phyloP scores from a whole-genome alignment of 2,888 invertebrate species.

The Pandemis cinnamomeana region DNA sequence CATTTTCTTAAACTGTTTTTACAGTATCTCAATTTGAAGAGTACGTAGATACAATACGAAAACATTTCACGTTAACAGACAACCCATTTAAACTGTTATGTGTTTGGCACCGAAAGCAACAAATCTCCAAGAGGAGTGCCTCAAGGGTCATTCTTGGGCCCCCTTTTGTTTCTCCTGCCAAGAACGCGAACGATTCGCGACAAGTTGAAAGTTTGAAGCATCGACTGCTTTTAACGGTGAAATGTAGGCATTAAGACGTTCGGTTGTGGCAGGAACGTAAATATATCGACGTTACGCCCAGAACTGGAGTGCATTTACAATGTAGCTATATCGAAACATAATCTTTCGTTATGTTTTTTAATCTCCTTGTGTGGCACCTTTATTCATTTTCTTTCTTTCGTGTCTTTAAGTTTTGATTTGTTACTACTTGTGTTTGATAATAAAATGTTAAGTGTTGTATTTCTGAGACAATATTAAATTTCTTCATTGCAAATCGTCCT shows the following conservation, averaged over 20 bases:
- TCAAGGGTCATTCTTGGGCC: constrained; percentile 74
- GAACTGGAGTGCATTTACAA: not conserved
- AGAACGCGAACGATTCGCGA: constrained; percentile 70
- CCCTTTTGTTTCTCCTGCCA: constrained; percentile 67
- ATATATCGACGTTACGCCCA: constrained; percentile 15
- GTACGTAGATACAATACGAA: constrained; percentile 4
- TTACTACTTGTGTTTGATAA: too few relatives aligned
- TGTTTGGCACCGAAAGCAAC: constrained; percentile 73
- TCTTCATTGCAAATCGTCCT: too few relatives aligned
- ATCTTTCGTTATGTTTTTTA: not conserved
- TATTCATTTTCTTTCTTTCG: not conserved
- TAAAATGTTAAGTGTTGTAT: too few relatives aligned
- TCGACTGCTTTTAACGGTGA: constrained; percentile 71
- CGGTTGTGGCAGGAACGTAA: constrained; percentile 17
- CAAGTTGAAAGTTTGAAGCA: constrained; percentile 80
- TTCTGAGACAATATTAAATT: too few relatives aligned
- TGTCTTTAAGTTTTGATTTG: too few relatives aligned
- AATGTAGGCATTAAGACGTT: constrained; percentile 24
- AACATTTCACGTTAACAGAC: constrained; percentile 29
- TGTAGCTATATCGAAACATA: not conserved
- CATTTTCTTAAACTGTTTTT: not conserved
- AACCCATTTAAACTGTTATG: constrained; percentile 45
- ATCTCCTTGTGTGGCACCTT: not conserved
- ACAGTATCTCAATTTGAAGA: not conserved
- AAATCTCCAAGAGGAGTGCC: constrained; percentile 66